Conservation (phyloP, 1,140 invertebrate genomes). For the Papilio polytes region DNA sequence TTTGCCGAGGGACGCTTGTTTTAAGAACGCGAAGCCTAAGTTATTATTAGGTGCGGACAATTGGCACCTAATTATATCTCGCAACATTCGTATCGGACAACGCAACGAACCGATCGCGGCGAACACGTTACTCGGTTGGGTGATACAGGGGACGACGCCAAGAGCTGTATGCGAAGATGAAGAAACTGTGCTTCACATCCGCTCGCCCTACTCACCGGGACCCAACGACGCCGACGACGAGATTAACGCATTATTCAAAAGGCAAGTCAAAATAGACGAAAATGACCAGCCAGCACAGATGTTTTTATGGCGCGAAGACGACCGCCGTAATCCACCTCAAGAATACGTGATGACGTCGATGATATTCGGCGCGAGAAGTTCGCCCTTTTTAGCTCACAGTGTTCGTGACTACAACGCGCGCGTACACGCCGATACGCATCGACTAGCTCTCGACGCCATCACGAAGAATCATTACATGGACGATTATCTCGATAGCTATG, state of each 20-base stretch:
- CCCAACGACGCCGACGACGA: conserved; percentile 43
- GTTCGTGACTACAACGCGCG: conserved; percentile 57
- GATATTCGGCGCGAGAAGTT: conserved; percentile 61
- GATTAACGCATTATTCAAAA: conserved; percentile 71
- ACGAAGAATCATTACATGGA: conserved; percentile 40
- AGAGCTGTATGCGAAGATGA: no score
- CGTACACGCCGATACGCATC: conserved; percentile 43
- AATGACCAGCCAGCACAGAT: conserved; percentile 51
- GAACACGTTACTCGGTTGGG: no score
- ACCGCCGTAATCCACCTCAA: background rate
- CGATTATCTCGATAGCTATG: no score
- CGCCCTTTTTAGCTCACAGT: conserved; percentile 53
- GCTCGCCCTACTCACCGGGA: no score
- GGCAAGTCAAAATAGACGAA: conserved; percentile 53
- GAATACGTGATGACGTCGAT: conserved; percentile 58
- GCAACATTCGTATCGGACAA: no score
- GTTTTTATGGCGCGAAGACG: conserved; percentile 57
- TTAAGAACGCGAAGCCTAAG: no score
- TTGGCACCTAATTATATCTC: no score
- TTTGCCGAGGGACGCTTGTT: no score
- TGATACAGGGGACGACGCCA: no score
- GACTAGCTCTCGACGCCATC: conserved; percentile 48
- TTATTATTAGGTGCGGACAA: no score
- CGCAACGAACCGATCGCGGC: no score
- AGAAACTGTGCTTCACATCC: no score